Evolutionary conservation across 2,113 vertebrate species (phyloP), one percentile per base, ranked within the genome.

Genomic region (Narcine bancroftii): DNA sequence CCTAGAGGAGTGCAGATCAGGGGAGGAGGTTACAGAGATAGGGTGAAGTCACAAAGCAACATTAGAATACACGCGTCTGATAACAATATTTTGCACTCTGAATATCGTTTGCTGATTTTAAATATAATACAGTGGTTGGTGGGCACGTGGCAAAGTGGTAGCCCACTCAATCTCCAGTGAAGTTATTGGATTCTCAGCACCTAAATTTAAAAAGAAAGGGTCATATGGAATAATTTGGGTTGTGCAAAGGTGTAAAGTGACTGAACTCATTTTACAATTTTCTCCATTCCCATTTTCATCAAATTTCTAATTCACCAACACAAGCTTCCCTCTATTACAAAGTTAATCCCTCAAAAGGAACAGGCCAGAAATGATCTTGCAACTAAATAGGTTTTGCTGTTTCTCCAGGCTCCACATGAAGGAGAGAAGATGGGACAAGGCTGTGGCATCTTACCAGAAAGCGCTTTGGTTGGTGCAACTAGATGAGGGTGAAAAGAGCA

Each of bases 361-460:
- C 26, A 66, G 39, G 36, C 17, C 63, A 33, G 39, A 33, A 69
- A 69, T 47, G 85, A 26, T 13, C 36, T 0, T 47, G 63, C 60
- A 42, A 69, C 39, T 47, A 0, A 45, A 42, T 71, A 53, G 33
- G n/a, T 92, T 92, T 66, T 19, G 85, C 87, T 93, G 3, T 69
- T 89, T 92, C 92, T 92, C 76, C 79, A 95, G 95, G 87, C 9
- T 95, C 0, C 94, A 89, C 85, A 93, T 93, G 92, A 45, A 93
- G 72, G 93, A 93, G 76, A 94, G 93, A 81, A 94, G 93, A 76
- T 77, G 81, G 53, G 92, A 93, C 92, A 93, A 94, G 92, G 94
- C 94, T 71, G 69, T 94, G 21, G 47, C 92, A 1, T 73, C 69
- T 71, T 95, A 93, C 53, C 92, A 93, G 75, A 93, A 94, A 73